These are phyloP conservation scores for Parnassius glacialis DNA, from an alignment of 2,888 invertebrate genomes.

Conservation along the genomic window DNA sequence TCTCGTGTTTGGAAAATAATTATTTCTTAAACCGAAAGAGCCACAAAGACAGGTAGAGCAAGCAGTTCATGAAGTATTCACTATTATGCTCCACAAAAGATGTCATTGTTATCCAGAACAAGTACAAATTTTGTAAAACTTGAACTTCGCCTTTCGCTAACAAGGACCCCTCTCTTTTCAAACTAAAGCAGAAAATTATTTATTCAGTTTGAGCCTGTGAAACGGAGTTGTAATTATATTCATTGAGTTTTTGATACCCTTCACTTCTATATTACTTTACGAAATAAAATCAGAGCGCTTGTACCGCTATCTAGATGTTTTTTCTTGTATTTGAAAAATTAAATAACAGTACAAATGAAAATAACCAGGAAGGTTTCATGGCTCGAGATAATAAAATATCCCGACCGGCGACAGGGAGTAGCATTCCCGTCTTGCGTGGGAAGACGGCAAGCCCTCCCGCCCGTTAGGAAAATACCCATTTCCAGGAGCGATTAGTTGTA, in stretches of 20 bases:
- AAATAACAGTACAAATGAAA: too few relatives aligned
- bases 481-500: too few relatives aligned
- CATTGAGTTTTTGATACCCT: conserved; percentile 11
- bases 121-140: conserved; percentile 23
- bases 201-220: conserved; percentile 19
- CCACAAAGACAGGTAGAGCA: conserved; percentile 11
- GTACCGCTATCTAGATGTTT: not conserved
- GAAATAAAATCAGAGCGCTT: not conserved
- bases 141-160: conserved; percentile 22
- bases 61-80: conserved; percentile 23
- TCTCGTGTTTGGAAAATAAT: not conserved
- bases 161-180: conserved; percentile 14
- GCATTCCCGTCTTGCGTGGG: too few relatives aligned
- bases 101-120: conserved; percentile 24
- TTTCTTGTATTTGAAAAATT: not conserved
- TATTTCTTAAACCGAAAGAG: conserved; percentile 6
- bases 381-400: too few relatives aligned
- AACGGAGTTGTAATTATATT: conserved; percentile 15
- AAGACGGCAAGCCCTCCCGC: too few relatives aligned
- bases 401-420: too few relatives aligned
- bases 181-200: conserved; percentile 21
- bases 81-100: conserved; percentile 21
- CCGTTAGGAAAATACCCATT: too few relatives aligned
- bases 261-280: not conserved
- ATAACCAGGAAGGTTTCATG: too few relatives aligned